Evolutionary conservation across 2,797 vertebrate species (phyloP).

Genomic region (Pangasius mekongensis): DNA sequence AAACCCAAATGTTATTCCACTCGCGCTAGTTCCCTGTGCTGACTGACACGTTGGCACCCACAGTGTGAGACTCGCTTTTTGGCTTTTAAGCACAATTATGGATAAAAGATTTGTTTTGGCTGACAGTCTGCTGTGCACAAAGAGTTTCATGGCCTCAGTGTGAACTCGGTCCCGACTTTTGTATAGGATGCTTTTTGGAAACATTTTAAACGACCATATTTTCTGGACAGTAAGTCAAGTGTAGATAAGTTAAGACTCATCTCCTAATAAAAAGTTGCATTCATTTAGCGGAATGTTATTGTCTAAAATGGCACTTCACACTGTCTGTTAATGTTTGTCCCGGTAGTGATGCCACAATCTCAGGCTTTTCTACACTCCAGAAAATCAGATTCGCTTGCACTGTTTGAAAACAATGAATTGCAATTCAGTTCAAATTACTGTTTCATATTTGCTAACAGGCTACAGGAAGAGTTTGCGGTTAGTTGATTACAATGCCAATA

Average conservation of each 20-base stretch:
- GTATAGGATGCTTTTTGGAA: background rate
- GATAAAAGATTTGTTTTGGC: slow-evolving; percentile 34
- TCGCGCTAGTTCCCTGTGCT: background rate
- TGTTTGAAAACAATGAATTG: background rate
- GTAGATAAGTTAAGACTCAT: background rate
- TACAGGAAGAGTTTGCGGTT: background rate
- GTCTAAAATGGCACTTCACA: background rate
- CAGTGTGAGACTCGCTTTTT: slow-evolving; percentile 20
- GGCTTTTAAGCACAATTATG: slow-evolving; percentile 41
- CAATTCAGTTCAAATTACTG: background rate
- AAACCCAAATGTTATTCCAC: slow-evolving; percentile 7
- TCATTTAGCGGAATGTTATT: background rate
- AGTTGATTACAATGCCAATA: background rate
- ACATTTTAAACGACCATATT: background rate
- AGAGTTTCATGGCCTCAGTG: background rate
- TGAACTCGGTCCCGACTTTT: background rate
- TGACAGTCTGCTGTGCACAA: background rate
- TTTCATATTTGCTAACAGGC: no score
- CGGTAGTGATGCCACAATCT: background rate
- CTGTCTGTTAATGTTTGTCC: no score
- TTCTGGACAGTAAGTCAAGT: background rate
- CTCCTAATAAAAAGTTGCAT: background rate
- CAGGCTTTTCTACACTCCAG: background rate
- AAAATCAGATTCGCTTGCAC: background rate
- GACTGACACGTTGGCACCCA: slow-evolving; percentile 35